These are phyloP conservation scores for Oxygymnocypris stewartii DNA, from an alignment of 2,113 vertebrate genomes.

Conservation along the genomic window DNA sequence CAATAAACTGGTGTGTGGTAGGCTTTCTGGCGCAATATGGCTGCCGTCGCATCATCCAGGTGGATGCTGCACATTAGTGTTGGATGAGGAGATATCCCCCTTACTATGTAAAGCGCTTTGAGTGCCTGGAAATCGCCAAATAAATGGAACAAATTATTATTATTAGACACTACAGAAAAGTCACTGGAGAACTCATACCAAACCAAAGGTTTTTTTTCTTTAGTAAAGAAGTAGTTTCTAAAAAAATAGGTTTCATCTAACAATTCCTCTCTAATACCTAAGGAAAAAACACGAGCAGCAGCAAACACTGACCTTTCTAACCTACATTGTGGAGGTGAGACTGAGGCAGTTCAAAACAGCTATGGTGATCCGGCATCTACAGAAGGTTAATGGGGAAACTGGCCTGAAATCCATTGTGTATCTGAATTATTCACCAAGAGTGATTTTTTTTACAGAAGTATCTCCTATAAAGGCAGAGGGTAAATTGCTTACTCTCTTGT, in stretches of 20 bases:
- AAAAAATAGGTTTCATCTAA: slow-evolving; percentile 43
- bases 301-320: slow-evolving; percentile 9
- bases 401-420: slow-evolving; percentile 14
- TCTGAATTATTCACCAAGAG: slow-evolving; percentile 43
- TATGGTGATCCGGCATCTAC: slow-evolving; percentile 22
- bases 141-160: too few species aligned
- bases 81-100: too few species aligned
- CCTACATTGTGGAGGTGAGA: slow-evolving; percentile 12
- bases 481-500: background rate
- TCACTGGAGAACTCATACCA: slow-evolving; percentile 34
- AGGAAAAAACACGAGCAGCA: slow-evolving; percentile 25
- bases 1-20: too few species aligned
- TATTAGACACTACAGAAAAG: slow-evolving; percentile 55
- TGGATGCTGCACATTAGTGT: too few species aligned
- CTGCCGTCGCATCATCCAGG: too few species aligned
- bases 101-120: too few species aligned
- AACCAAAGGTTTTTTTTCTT: background rate
- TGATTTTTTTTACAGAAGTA: slow-evolving; percentile 3
- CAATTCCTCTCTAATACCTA: slow-evolving; percentile 34
- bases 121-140: too few species aligned
- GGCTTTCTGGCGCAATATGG: too few species aligned
- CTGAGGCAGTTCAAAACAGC: background rate
- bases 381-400: slow-evolving; percentile 60
- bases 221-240: background rate
- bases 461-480: slow-evolving; percentile 1